Evolutionary conservation across 2,888 invertebrate species (phyloP).

Genomic region (Apodemia hepburni): DNA sequence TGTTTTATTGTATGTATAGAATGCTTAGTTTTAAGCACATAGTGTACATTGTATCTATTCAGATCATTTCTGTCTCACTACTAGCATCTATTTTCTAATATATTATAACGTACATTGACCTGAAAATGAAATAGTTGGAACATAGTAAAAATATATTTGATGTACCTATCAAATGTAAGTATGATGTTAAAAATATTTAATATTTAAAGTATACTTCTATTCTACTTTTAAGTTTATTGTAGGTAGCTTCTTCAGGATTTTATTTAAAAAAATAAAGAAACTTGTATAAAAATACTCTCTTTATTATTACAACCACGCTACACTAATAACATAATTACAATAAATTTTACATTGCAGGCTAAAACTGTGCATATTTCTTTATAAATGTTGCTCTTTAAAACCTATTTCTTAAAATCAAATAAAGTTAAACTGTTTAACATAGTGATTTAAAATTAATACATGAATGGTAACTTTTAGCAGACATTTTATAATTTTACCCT

Average conservation of each 20-base stretch:
- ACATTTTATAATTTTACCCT: background rate
- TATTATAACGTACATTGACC: too few species aligned
- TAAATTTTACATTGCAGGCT: slow-evolving; percentile 7
- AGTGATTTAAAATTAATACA: background rate
- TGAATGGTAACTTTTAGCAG: background rate
- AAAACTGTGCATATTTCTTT: background rate
- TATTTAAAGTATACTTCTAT: background rate
- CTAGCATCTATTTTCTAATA: too few species aligned
- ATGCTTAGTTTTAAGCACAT: slow-evolving; percentile 1
- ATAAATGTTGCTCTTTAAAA: background rate
- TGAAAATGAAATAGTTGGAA: too few species aligned
- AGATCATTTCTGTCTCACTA: background rate
- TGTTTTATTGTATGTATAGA: background rate
- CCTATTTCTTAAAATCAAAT: background rate
- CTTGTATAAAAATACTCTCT: slow-evolving; percentile 21
- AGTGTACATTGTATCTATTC: background rate
- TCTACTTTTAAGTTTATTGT: background rate
- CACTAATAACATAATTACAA: slow-evolving; percentile 5
- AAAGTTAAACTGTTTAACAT: background rate
- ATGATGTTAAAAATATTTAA: background rate
- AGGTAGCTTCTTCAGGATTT: background rate
- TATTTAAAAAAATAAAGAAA: slow-evolving; percentile 12
- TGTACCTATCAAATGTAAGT: too few species aligned
- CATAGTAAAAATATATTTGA: too few species aligned
- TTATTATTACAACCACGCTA: slow-evolving; percentile 14